Percentiles rank a stretch among this genome's conserved stretches.
Conservation (phyloP, 2,113 vertebrate genomes). For the Ameiurus melas region DNA sequence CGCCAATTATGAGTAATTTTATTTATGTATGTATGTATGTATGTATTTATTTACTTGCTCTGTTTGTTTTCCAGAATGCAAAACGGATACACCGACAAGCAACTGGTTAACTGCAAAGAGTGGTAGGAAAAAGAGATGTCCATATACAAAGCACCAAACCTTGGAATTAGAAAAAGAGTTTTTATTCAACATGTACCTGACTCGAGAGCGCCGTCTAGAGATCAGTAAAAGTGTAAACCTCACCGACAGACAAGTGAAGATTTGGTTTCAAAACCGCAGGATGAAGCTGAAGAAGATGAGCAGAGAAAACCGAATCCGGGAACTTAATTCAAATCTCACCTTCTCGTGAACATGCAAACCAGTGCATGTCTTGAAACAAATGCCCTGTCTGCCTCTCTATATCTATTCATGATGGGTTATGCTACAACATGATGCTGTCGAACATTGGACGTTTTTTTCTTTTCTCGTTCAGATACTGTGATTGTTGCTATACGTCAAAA, state of each 20-base stretch:
- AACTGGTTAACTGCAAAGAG: conserved; percentile 99
- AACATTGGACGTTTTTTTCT: conserved; percentile 70
- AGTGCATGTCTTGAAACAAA: conserved; percentile 19
- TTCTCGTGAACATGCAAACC: conserved; percentile 85
- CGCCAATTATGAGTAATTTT: neutral
- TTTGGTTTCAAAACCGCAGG: conserved; percentile 99
- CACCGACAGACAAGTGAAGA: conserved; percentile 99
- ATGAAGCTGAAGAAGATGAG: conserved; percentile 99
- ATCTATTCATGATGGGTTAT: conserved; percentile 21
- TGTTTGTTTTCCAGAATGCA: conserved; percentile 81
- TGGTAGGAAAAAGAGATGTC: conserved; percentile 98
- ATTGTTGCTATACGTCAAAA: conserved; percentile 77
- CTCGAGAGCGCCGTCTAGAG: conserved; percentile 99
- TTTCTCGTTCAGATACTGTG: conserved; percentile 86
- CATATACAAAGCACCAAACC: conserved; percentile 99
- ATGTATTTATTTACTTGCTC: neutral
- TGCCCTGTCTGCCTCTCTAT: conserved; percentile 9
- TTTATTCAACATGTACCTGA: conserved; percentile 99
- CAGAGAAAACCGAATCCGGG: conserved; percentile 97
- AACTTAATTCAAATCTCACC: conserved; percentile 98
- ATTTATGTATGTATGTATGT: neutral
- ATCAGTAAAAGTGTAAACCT: conserved; percentile 99
- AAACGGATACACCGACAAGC: conserved; percentile 86
- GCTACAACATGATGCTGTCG: conserved; percentile 66
- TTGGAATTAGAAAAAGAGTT: conserved; percentile 99